phyloP scores from a whole-genome alignment of 2,113 vertebrate species.

The Columba livia region DNA sequence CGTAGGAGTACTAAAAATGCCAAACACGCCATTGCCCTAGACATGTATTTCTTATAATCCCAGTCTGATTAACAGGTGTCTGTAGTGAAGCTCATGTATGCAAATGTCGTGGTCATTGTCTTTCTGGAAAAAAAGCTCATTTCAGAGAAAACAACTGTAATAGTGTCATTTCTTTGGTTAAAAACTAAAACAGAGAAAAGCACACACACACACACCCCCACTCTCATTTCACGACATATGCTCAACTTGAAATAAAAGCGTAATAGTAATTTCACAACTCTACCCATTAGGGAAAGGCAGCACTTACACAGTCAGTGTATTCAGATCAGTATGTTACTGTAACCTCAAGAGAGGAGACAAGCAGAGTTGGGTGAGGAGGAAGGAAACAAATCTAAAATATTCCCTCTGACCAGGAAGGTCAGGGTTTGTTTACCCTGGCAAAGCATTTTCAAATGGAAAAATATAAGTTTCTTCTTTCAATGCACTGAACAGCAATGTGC shows the following conservation, averaged over 20 bases:
- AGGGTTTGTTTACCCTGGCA: neutral
- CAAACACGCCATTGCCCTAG: neutral
- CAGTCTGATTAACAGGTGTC: neutral
- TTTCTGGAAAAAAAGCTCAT: neutral
- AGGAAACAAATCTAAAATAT: conserved; percentile 7
- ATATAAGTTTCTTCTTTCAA: neutral
- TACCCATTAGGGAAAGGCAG: neutral
- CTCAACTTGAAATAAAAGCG: conserved; percentile 39
- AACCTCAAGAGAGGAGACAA: neutral
- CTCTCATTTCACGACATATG: neutral
- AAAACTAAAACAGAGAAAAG: neutral
- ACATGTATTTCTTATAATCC: neutral
- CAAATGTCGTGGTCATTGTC: neutral
- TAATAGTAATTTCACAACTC: neutral
- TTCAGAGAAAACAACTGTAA: neutral
- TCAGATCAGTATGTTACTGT: neutral
- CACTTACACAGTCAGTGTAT: neutral
- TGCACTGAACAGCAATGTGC: neutral
- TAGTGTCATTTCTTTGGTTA: conserved; percentile 17
- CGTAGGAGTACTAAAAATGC: neutral
- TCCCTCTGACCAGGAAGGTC: neutral
- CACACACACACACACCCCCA: fast-evolving
- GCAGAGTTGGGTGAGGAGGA: neutral
- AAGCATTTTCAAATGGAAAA: conserved; percentile 10
- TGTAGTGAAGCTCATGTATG: neutral